phyloP scores from a whole-genome alignment of 2,113 vertebrate species.

The Gymnobelideus leadbeateri region DNA sequence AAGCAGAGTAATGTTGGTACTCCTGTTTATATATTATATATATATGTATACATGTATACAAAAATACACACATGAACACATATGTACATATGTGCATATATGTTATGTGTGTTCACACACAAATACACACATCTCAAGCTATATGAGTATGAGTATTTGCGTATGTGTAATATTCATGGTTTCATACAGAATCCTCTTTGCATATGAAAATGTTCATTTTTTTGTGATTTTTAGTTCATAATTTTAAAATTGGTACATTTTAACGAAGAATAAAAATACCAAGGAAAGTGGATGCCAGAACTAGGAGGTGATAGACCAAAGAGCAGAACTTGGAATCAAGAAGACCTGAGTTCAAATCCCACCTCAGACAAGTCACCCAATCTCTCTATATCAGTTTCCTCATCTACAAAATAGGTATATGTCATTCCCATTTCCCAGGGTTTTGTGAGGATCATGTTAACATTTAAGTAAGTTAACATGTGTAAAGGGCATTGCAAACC shows the following conservation, averaged over 20 bases:
- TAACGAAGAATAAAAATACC: not conserved
- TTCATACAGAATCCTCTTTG: too few relatives aligned
- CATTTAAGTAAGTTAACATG: not conserved
- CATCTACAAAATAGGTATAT: not conserved
- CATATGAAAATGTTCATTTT: not conserved
- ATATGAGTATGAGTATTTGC: too few relatives aligned
- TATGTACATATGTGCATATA: too few relatives aligned
- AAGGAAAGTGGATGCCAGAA: not conserved
- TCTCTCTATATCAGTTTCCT: not conserved
- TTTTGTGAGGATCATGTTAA: not conserved
- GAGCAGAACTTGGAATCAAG: not conserved
- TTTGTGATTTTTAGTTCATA: not conserved
- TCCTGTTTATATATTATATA: not conserved
- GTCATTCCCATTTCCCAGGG: not conserved
- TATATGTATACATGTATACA: too few relatives aligned
- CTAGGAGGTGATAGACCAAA: not conserved
- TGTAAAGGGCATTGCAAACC: not conserved
- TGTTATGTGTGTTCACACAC: too few relatives aligned
- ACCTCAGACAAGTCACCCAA: not conserved
- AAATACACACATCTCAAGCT: not conserved
- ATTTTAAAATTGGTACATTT: not conserved
- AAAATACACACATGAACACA: too few relatives aligned
- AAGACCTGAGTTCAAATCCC: not conserved
- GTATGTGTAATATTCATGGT: not conserved
- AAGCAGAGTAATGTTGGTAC: not conserved